Evolutionary conservation across 2,113 vertebrate species (phyloP).

Genomic region (Podiceps cristatus): DNA sequence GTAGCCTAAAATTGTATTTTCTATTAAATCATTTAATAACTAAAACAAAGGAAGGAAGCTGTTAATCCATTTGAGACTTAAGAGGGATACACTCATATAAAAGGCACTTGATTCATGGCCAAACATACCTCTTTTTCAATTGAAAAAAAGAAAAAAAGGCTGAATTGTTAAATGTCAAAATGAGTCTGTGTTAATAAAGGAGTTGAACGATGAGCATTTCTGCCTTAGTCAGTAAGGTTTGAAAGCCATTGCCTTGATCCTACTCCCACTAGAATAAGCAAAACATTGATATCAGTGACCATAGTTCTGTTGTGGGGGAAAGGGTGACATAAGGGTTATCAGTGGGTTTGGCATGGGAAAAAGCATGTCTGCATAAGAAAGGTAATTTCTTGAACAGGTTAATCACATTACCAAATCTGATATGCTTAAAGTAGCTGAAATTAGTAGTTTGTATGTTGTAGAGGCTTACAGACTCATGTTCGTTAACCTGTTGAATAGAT

Average conservation of each 20-base stretch:
- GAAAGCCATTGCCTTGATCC: background rate
- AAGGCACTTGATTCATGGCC: background rate
- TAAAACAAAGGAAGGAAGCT: background rate
- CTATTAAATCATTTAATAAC: background rate
- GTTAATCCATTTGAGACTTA: background rate
- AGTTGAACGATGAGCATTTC: background rate
- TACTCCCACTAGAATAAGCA: background rate
- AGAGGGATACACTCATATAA: background rate
- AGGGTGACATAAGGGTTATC: background rate
- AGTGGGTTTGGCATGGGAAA: background rate
- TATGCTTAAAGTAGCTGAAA: background rate
- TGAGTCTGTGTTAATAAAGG: background rate
- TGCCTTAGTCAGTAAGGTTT: background rate
- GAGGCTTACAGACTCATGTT: background rate
- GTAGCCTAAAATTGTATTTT: background rate
- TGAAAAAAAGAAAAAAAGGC: background rate
- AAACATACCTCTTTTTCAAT: background rate
- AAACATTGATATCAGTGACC: background rate
- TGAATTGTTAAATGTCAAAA: background rate
- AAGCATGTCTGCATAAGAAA: background rate
- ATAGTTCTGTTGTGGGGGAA: background rate
- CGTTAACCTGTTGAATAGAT: background rate
- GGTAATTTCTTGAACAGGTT: background rate
- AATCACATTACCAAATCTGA: background rate
- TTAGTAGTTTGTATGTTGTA: background rate